Evolutionary conservation across 2,888 invertebrate genomes (phyloP).

Genomic region (Galeruca laticollis): DNA sequence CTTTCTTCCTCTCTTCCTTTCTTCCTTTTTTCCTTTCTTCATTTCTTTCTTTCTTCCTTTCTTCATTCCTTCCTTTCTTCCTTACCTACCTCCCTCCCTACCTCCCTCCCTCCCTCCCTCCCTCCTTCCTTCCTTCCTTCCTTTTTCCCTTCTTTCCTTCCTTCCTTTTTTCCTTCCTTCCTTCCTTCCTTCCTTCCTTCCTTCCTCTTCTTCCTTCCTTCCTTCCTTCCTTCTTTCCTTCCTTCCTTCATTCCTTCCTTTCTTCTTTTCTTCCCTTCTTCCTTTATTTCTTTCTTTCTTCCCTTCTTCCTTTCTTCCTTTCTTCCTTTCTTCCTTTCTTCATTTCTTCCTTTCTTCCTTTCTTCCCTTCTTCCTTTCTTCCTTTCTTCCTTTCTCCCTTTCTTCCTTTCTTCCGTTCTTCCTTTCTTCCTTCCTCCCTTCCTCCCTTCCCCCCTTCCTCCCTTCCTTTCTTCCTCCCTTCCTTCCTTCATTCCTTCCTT

Average conservation of each 20-base stretch:
- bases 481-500: slow-evolving; percentile 9
- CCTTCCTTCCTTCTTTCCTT: neutral
- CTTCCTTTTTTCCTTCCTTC: neutral
- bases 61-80: neutral
- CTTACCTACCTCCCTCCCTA: neutral
- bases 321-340: slow-evolving; percentile 8
- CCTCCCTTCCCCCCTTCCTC: slow-evolving; percentile 9
- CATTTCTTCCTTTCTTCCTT: slow-evolving; percentile 6
- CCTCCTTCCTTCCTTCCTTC: neutral
- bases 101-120: neutral
- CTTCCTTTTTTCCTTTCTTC: neutral
- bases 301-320: slow-evolving; percentile 4
- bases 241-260: slow-evolving; percentile 8
- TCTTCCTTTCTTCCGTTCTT: neutral
- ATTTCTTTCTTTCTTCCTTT: neutral
- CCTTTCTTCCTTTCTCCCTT: slow-evolving; percentile 3
- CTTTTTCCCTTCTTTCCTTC: neutral
- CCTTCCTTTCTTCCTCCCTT: slow-evolving; percentile 4
- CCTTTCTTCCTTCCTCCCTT: slow-evolving; percentile 10
- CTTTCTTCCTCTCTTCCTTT: neutral
- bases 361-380: slow-evolving; percentile 8
- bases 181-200: slow-evolving; percentile 4
- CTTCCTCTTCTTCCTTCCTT: slow-evolving; percentile 1
- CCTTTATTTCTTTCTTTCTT: too few species aligned
- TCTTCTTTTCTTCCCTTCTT: slow-evolving; percentile 8